These are phyloP conservation scores for Cephalopholis sonnerati DNA, from an alignment of 2,113 vertebrate species.

Conservation along the genomic window DNA sequence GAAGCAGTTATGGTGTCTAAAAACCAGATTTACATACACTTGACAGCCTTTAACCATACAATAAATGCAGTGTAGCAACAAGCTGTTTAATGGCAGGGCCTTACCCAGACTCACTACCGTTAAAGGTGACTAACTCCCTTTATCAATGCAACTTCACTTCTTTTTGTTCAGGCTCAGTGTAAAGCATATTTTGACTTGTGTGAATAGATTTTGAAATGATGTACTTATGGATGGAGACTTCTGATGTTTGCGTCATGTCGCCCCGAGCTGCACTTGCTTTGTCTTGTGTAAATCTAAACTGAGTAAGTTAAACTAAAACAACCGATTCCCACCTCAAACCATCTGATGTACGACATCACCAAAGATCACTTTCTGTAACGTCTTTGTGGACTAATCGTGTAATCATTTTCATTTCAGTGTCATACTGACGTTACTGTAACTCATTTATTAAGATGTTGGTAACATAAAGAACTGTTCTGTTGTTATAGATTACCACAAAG, in stretches of 20 bases:
- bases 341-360: conserved; percentile 53
- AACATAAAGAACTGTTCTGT: neutral
- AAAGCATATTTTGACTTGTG: conserved; percentile 1
- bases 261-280: neutral
- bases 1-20: conserved; percentile 11
- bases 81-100: conserved; percentile 40
- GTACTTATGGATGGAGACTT: neutral
- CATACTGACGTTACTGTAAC: neutral
- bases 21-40: conserved; percentile 10
- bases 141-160: conserved; percentile 34
- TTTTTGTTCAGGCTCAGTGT: neutral
- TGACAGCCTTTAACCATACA: conserved; percentile 42
- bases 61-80: conserved; percentile 42
- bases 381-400: conserved; percentile 7
- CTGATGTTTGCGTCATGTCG: neutral
- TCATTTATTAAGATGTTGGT: neutral
- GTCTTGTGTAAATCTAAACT: conserved; percentile 20
- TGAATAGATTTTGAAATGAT: neutral
- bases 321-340: conserved; percentile 57
- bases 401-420: neutral
- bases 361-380: conserved; percentile 40
- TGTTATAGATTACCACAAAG: conserved; percentile 23
- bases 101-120: neutral
- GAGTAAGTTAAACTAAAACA: conserved; percentile 52
- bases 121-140: conserved; percentile 2